phyloP scores from a whole-genome alignment of 2,113 vertebrate genomes.

The Phrynosoma platyrhinos region DNA sequence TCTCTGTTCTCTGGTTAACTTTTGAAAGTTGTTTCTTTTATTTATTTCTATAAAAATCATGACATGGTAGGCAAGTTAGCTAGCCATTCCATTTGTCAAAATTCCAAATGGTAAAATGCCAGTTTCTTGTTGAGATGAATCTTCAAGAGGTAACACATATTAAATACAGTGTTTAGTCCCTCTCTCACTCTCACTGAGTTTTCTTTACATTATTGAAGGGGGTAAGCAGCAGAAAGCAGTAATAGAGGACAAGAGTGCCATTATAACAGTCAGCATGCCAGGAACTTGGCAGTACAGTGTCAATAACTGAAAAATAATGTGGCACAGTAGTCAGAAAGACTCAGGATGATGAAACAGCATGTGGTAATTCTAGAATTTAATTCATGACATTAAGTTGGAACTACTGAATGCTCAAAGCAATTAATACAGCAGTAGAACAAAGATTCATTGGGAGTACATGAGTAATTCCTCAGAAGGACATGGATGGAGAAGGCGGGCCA shows the following conservation, averaged over 20 bases:
- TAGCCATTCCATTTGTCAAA: conserved; percentile 41
- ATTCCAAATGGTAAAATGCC: not conserved
- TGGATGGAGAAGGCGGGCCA: not conserved
- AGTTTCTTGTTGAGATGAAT: not conserved
- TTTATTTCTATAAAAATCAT: conserved; percentile 9
- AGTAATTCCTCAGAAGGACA: not conserved
- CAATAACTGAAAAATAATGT: conserved; percentile 29
- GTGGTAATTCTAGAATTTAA: conserved; percentile 2
- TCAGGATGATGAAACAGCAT: not conserved
- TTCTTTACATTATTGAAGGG: not conserved
- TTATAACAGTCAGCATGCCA: not conserved
- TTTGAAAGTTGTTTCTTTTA: conserved; percentile 17
- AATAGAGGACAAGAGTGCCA: not conserved
- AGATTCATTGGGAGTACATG: not conserved
- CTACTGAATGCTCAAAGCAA: not conserved
- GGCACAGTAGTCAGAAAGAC: not conserved
- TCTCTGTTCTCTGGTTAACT: conserved; percentile 39
- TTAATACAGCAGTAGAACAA: not conserved
- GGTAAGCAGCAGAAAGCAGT: not conserved
- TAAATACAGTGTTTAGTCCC: rapidly evolving
- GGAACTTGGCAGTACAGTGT: not conserved
- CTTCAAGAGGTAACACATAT: not conserved
- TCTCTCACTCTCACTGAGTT: not conserved
- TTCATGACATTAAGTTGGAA: not conserved
- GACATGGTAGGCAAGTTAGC: conserved; percentile 22